Conservation (phyloP, 2,888 invertebrate genomes). For the Pyrrhosoma nymphula region DNA sequence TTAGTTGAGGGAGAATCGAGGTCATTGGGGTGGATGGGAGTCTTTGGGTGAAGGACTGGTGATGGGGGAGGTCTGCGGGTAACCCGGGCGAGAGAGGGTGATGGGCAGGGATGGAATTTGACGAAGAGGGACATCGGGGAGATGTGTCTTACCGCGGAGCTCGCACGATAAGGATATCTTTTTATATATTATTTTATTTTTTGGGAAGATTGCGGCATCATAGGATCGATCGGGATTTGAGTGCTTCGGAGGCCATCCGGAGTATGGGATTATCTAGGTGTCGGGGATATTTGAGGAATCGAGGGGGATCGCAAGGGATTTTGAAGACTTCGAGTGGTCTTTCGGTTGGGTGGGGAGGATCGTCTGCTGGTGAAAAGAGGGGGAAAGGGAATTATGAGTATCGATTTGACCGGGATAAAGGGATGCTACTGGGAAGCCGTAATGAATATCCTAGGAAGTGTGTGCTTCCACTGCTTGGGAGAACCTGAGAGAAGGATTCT, state of each 20-base stretch:
- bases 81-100: not conserved
- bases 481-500: not conserved
- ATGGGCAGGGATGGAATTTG: not conserved
- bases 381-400: not conserved
- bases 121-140: not conserved
- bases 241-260: not conserved
- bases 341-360: not conserved
- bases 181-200: not conserved
- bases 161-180: not conserved
- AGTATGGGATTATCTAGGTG: slow-evolving; percentile 20
- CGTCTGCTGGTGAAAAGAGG: not conserved
- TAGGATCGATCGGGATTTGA: slow-evolving; percentile 4
- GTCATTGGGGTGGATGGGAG: not conserved
- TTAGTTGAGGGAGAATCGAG: not conserved
- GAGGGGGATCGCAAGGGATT: slow-evolving; percentile 30
- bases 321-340: slow-evolving; percentile 28
- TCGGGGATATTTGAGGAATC: slow-evolving; percentile 26
- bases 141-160: slow-evolving; percentile 8
- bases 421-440: not conserved
- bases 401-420: slow-evolving; percentile 14
- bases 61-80: not conserved
- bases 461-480: not conserved
- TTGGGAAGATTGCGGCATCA: slow-evolving; percentile 32
- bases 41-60: not conserved
- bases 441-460: not conserved